phyloP scores from a whole-genome alignment of 2,888 invertebrate species.

The Cephonodes hylas region DNA sequence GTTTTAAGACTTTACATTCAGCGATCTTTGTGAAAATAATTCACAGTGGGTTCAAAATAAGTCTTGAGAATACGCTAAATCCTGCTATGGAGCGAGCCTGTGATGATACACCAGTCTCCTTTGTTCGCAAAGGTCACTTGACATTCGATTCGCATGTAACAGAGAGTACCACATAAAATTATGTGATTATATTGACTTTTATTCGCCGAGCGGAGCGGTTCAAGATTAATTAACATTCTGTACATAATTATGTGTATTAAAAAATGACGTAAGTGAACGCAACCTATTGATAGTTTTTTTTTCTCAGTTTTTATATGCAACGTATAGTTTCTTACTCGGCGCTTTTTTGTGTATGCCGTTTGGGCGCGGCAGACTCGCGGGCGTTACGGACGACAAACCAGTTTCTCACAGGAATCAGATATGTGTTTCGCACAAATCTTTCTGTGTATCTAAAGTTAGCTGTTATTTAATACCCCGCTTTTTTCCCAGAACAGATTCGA shows the following conservation, averaged over 20 bases:
- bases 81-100: not conserved
- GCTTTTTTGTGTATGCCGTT: conserved; percentile 47
- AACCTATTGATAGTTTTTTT: conserved; percentile 10
- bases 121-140: conserved; percentile 4
- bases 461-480: conserved; percentile 8
- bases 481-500: conserved; percentile 5
- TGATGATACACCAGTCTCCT: not conserved
- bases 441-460: conserved; percentile 8
- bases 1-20: too few species aligned
- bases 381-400: conserved; percentile 66
- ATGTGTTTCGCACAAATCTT: conserved; percentile 12
- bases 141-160: conserved; percentile 2
- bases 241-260: not conserved
- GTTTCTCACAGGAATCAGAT: conserved; percentile 37
- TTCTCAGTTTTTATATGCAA: conserved; percentile 25
- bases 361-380: conserved; percentile 69
- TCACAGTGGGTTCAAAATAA: not conserved
- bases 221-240: not conserved
- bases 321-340: conserved; percentile 39
- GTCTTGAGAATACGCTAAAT: not conserved
- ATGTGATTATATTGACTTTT: not conserved
- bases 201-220: not conserved
- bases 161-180: not conserved
- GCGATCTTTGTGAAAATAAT: not conserved
- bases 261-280: conserved; percentile 9